Evolutionary conservation across 2,113 vertebrate species (phyloP).

Genomic region (Sander vitreus): DNA sequence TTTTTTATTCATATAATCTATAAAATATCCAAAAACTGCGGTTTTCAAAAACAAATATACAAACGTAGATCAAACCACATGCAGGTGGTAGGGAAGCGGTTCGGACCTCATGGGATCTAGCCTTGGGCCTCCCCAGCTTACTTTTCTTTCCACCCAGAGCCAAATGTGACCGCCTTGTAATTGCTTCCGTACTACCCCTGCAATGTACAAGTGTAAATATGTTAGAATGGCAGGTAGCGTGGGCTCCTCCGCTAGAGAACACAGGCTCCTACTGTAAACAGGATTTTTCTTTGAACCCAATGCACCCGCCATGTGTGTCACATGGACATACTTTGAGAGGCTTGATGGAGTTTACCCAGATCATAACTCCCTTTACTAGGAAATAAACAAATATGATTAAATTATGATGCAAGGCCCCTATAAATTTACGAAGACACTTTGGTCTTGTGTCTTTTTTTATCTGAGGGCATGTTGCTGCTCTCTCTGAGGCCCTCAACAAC

Average conservation of each 20-base stretch:
- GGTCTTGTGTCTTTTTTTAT: slow-evolving; percentile 30
- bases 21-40: not conserved
- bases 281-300: slow-evolving; percentile 43
- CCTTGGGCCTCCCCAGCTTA: slow-evolving; percentile 30
- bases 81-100: not conserved
- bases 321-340: slow-evolving; percentile 45
- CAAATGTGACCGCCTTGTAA: slow-evolving; percentile 50
- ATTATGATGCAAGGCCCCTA: slow-evolving; percentile 41
- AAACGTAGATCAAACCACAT: not conserved
- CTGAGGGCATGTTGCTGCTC: slow-evolving; percentile 14
- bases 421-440: slow-evolving; percentile 34
- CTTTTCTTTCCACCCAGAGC: slow-evolving; percentile 44
- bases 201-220: slow-evolving; percentile 44
- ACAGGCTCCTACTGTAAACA: slow-evolving; percentile 57
- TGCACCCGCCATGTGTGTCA: not conserved
- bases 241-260: slow-evolving; percentile 43
- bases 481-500: slow-evolving; percentile 40
- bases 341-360: slow-evolving; percentile 23
- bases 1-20: not conserved
- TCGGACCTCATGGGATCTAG: not conserved
- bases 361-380: slow-evolving; percentile 18
- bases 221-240: slow-evolving; percentile 36
- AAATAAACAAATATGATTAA: slow-evolving; percentile 58
- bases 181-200: slow-evolving; percentile 47
- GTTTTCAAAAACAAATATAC: not conserved